Evolutionary conservation across 2,797 vertebrate genomes (phyloP).

Genomic region (Discoglossus pictus): DNA sequence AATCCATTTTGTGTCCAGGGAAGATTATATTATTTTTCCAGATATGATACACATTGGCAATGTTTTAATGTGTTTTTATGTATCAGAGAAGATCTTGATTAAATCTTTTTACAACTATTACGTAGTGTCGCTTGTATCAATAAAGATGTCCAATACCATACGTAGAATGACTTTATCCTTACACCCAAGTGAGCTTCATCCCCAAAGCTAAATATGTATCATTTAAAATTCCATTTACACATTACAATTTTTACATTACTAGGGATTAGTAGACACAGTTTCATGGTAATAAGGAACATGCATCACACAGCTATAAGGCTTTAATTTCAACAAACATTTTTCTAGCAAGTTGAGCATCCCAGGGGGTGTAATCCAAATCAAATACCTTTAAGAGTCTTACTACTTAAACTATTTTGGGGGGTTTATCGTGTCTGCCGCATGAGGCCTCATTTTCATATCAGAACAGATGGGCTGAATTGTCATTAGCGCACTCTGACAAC

Average conservation of each 20-base stretch:
- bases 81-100: too few relatives aligned
- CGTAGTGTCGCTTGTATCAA: too few relatives aligned
- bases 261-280: slow-evolving; percentile 37
- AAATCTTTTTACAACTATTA: too few relatives aligned
- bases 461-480: slow-evolving; percentile 83
- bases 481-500: slow-evolving; percentile 83
- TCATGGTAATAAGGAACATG: slow-evolving; percentile 24
- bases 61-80: too few relatives aligned
- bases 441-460: slow-evolving; percentile 73
- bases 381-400: slow-evolving; percentile 74
- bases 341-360: slow-evolving; percentile 50
- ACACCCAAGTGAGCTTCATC: background rate
- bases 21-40: too few relatives aligned
- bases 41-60: too few relatives aligned
- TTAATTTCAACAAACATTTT: slow-evolving; percentile 45
- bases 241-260: slow-evolving; percentile 10
- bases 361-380: slow-evolving; percentile 63
- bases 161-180: too few relatives aligned
- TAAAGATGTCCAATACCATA: too few relatives aligned
- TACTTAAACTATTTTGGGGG: slow-evolving; percentile 68
- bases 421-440: slow-evolving; percentile 71
- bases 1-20: too few relatives aligned
- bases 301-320: slow-evolving; percentile 45
- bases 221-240: slow-evolving; percentile 9
- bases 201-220: background rate